Evolutionary conservation across 2,888 invertebrate species (phyloP), one percentile per base, ranked within the genome.

Genomic region (Polylopha cassiicola): DNA sequence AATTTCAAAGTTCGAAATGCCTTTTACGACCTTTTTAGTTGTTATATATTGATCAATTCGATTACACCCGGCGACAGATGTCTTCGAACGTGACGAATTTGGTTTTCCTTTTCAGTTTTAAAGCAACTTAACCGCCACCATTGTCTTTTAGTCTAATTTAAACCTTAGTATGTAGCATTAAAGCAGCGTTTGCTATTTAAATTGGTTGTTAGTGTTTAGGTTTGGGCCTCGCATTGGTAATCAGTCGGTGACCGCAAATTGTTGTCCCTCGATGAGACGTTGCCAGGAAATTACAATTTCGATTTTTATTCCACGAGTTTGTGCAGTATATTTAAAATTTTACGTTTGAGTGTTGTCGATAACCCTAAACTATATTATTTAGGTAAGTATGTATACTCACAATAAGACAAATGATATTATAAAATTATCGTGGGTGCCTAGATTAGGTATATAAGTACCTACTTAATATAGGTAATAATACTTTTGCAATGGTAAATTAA

Each of bases 31-130:
- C 3, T 23, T 30, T 32, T 10, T 17, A 2, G 13, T 21, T 13
- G 5, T 20, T 15, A 11, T 3, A 30, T 26, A 30, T 36, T 24
- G 41, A 37, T 39, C 46, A 42, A 47, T 47, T 81, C 84, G 79
- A 82, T 82, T 81, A 81, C 66, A 61, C 51, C 58, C 58, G 74
- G 74, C 82, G 84, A 85, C 84, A 85, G 84, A 82, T 85, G 84
- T 82, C 76, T 68, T 71, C 62, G 76, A 73, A 84, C 84, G 84
- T 85, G 84, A 85, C 84, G 84, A 85, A 84, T 85, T 82, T 84
- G 57, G 74, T 73, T 73, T 65, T 71, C 72, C 68, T 66, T 59
- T 59, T 55, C 61, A 58, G 47, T 52, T 48, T 46, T 53, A 51
- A 53, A 61, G 58, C 60, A 66, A 50, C 53, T 46, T 58, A 66